phyloP scores from a whole-genome alignment of 2,888 invertebrate species.

The Ichneumoninae sp. region DNA sequence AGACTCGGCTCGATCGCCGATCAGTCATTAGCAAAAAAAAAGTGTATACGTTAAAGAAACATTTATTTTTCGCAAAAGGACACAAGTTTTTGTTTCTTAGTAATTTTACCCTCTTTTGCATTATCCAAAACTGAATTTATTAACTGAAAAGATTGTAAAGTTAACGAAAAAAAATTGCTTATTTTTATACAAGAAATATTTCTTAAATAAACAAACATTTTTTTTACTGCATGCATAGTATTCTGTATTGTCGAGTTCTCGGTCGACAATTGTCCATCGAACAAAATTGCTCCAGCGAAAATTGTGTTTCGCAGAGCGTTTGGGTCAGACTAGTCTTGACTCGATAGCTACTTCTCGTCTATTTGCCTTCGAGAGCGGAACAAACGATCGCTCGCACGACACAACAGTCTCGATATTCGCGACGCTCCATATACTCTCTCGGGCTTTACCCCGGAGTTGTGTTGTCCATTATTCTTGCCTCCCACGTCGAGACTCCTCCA shows the following conservation, averaged over 20 bases:
- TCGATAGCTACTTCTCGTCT: slow-evolving; percentile 47
- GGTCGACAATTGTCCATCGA: neutral
- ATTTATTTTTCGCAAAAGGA: neutral
- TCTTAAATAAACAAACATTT: neutral
- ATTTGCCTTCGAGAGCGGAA: slow-evolving; percentile 70
- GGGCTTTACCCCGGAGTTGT: slow-evolving; percentile 48
- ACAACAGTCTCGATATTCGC: slow-evolving; percentile 67
- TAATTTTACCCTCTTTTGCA: too few relatives aligned
- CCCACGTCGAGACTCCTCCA: slow-evolving; percentile 18
- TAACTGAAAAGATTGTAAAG: neutral
- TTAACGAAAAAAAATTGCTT: neutral
- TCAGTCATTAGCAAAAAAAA: neutral
- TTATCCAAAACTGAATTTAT: neutral
- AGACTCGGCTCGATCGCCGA: slow-evolving; percentile 17
- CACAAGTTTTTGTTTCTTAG: too few relatives aligned
- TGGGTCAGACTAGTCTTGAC: slow-evolving; percentile 28
- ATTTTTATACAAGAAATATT: neutral
- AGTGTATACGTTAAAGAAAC: neutral
- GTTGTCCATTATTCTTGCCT: slow-evolving; percentile 53
- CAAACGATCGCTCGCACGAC: slow-evolving; percentile 64
- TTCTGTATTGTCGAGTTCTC: neutral
- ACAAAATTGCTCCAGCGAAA: neutral
- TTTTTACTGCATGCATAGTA: neutral
- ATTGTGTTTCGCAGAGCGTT: slow-evolving; percentile 40
- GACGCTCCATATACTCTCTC: slow-evolving; percentile 66